A percentile compares a stretch with the other conserved stretches of the same genome.
These are phyloP conservation scores for Acestrorhynchus altus DNA, from an alignment of 2,797 vertebrate genomes.

Conservation along the genomic window DNA sequence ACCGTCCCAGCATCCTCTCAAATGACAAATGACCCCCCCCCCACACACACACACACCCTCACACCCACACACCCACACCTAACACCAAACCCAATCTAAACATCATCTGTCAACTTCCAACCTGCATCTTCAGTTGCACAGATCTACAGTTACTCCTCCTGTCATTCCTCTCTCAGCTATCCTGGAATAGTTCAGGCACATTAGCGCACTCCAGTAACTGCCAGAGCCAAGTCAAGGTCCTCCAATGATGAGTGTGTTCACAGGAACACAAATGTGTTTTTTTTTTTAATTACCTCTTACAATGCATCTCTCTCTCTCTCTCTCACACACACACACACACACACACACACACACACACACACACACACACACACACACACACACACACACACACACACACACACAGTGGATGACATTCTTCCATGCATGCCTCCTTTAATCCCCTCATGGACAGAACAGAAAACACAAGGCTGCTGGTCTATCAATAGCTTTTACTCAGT, in stretches of 20 bases:
- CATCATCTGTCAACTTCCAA: not conserved
- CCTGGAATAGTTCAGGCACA: slow-evolving; percentile 17
- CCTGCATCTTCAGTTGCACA: not conserved
- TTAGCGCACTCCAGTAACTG: not conserved
- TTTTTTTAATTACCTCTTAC: slow-evolving; percentile 61
- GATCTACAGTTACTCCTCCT: not conserved
- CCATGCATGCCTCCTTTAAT: slow-evolving; percentile 22
- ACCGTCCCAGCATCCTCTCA: not conserved
- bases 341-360: slow-evolving; percentile 35
- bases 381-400: slow-evolving; percentile 15
- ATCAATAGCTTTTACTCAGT: slow-evolving; percentile 43
- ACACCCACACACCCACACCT: not conserved
- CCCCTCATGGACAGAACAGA: slow-evolving; percentile 8
- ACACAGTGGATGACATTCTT: slow-evolving; percentile 32
- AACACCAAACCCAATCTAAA: not conserved
- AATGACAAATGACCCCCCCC: no score
- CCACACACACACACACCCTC: not conserved
- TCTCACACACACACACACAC: slow-evolving; percentile 15
- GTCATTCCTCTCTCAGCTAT: not conserved
- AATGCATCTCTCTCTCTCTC: slow-evolving; percentile 52
- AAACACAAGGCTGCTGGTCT: slow-evolving; percentile 8
- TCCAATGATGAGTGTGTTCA: slow-evolving; percentile 3
- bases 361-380: slow-evolving; percentile 21
- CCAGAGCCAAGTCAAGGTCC: slow-evolving; percentile 12
- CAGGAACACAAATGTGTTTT: no score